phyloP scores from a whole-genome alignment of 2,797 vertebrate species.

The Micrastur ruficollis region DNA sequence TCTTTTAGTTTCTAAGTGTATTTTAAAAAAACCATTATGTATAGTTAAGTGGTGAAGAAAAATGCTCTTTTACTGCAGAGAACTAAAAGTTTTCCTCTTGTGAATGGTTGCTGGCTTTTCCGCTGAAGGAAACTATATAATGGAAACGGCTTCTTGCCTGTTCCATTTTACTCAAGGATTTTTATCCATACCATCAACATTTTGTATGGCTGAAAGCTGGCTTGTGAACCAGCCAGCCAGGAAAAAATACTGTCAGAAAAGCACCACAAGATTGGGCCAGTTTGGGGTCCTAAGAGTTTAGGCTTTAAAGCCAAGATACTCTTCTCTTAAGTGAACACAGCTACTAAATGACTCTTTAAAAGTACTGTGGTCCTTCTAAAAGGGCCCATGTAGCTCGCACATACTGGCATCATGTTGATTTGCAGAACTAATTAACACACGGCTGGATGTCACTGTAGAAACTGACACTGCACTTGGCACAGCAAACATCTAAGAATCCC shows the following conservation, averaged over 20 bases:
- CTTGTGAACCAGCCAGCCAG: neutral
- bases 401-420: neutral
- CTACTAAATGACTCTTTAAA: neutral
- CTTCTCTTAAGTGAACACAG: neutral
- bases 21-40: neutral
- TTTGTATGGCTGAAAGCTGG: neutral
- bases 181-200: neutral
- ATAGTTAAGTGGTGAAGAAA: neutral
- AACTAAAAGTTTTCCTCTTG: neutral
- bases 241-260: neutral
- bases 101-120: neutral
- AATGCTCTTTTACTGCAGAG: neutral
- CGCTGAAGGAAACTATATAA: neutral
- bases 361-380: neutral
- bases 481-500: neutral
- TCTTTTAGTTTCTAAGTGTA: neutral
- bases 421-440: neutral
- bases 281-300: neutral
- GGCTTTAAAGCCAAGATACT: neutral
- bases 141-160: neutral
- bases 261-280: neutral
- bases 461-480: neutral
- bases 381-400: rapidly evolving
- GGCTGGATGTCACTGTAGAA: neutral
- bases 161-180: neutral